Base-by-base conservation (phyloP, 2,113 vertebrate species). In the Cichladusa arquata region DNA sequence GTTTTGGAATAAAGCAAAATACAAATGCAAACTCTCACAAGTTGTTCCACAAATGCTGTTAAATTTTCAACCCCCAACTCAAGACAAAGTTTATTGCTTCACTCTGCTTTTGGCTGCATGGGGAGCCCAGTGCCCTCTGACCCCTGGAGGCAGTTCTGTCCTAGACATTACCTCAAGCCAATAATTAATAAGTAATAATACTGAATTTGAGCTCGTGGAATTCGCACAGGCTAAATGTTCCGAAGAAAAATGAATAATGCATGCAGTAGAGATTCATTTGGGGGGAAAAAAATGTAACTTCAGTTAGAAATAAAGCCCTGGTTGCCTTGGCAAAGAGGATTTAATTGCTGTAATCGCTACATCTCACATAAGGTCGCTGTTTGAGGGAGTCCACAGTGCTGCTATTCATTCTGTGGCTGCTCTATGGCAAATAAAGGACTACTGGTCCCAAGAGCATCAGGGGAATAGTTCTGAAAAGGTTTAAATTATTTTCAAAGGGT, bases 241-340 rank as follows among this genome's bases (percentile, higher is more conserved):
- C 72, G 22, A 86, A 86, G 88, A 66, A 94, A 92, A 96, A 96
- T 95, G 70, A 96, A 97, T 92, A 95, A 94, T 91, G 74, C 64
- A 96, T 93, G 64, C 19, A 83, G 47, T 86, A 93, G 67, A 93
- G 76, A 93, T 94, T 95, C 71, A 93, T 86, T 74, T 70, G 33
- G 48, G 53, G 79, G 45, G 2, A 26, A 81, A 81, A 81, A 69
- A 72, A 31, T 9, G 53, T 65, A 94, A 85, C 87, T 95, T 80
- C 60, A 78, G 67, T 86, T 80, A 73, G 85, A 95, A 97, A 95
- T 91, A 90, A 94, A 95, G 93, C 87, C 91, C 71, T 77, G 78
- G 92, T 95, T 95, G 94, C 91, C 94, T 96, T 93, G 94, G 91
- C 87, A 80, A 96, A 95, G 84, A 92, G 44, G n/a, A 95, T 94